Base-by-base conservation (phyloP, 2,888 invertebrate genomes). In the Philonicus albiceps region DNA sequence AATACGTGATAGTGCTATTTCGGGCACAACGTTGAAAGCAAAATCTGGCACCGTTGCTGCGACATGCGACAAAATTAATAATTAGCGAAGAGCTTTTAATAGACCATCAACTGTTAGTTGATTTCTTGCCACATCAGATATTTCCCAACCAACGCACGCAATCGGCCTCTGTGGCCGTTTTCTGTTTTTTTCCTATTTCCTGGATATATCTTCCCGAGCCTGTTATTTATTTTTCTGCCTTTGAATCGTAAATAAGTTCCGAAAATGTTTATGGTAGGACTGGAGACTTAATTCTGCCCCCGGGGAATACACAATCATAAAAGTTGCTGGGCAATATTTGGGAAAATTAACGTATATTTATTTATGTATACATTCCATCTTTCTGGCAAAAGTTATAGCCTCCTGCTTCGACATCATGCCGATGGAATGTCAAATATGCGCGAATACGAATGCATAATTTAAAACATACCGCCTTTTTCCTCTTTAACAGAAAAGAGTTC, bases 71-170 rank as follows among this genome's bases (percentile, higher is more conserved):
- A 53, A 80, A 80, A 53, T 80, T 80, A 80, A 53, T 80, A 80
- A 80, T 80, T 80, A 80, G 53, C 80, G 80, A 80, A 78, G 53
- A 80, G 80, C 80, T 80, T 80, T 80, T 80, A 80, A 80, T 80
- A 80, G 80, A 80, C 80, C 53, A 80, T 80, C 80, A 80, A 80
- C 27, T 27, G n/a, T 22, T 27, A 76, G 40, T 34, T 76, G 76
- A 76, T 76, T 76, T 76, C 40, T 76, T 22, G 76, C 76, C 22
- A n/a, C 22, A 49, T 49, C 31, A 76, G 37, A 37, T 76, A 76
- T 40, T 40, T 22, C 27, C 34, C 34, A 6, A n/a, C 64, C 53
- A n/a, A 19, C 19, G 19, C 64, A 76, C 76, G 40, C 40, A 40
- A 40, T n/a, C 34, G 37, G n/a, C 13, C 11, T 11, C 22, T 22